Evolutionary conservation across 2,113 vertebrate species (phyloP), one percentile per base, ranked within the genome.

Genomic region (Vombatus ursinus): DNA sequence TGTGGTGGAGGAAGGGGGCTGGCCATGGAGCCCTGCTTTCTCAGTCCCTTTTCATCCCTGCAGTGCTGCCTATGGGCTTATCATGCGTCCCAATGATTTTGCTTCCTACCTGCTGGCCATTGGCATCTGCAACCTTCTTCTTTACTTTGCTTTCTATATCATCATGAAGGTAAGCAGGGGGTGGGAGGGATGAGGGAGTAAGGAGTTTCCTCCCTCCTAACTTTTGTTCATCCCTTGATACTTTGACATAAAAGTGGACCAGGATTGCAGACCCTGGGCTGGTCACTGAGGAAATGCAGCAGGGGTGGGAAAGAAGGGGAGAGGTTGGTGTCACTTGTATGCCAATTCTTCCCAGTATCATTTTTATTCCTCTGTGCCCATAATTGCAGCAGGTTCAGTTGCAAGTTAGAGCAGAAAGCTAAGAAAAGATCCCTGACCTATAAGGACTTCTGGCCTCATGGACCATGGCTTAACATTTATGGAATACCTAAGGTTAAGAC

Each of bases 61-160:
- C 98, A 99, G 99, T 4, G 99, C 99, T 90, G 99, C 99, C 23
- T 99, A 99, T 0, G 99, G 99, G 53, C 99, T 99, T 95, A 99
- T 99, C 53, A 98, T 99, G 97, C 99, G 98, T 92, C 99, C 99
- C 44, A 99, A 99, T 5, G 99, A 99, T 97, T 99, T 99, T 0
- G 99, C 99, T 96, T 99, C 99, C 96, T 99, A 99, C 98, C 98
- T 99, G 95, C 96, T 99, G 98, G 99, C 99, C 98, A 99, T 99
- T 11, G 99, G 99, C 98, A 99, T 99, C 99, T 99, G 99, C 98
- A 99, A 99, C 98, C 99, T 99, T 96, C 99, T 99, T 48, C 99
- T 99, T 48, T 99, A 99, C 97, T 99, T 99, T 3, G 99, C 99
- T 97, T 99, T 99, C 98, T 99, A 99, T 98, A 99, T 99, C 96